These are phyloP conservation scores for Baronia brevicornis DNA, from an alignment of 2,888 invertebrate species.

Conservation along the genomic window DNA sequence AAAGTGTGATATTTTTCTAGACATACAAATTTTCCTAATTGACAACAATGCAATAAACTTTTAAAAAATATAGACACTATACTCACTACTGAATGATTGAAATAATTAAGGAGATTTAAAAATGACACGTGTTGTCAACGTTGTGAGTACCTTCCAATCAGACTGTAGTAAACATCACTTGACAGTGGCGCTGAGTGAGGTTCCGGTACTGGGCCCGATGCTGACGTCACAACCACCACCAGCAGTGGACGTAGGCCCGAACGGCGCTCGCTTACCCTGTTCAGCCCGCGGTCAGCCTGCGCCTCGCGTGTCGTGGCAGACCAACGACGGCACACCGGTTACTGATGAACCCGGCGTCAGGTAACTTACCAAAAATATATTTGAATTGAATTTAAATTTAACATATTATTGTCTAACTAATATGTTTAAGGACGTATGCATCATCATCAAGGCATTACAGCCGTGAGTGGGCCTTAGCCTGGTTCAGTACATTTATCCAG, in stretches of 20 bases:
- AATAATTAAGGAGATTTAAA: too few relatives aligned
- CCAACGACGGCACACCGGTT: conserved; percentile 33
- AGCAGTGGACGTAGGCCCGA: conserved; percentile 33
- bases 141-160: too few relatives aligned
- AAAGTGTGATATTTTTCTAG: too few relatives aligned
- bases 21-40: too few relatives aligned
- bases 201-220: conserved; percentile 34
- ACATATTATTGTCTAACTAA: background rate
- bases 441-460: too few relatives aligned
- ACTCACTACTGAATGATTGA: too few relatives aligned
- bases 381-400: background rate
- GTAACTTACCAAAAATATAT: conserved; percentile 18
- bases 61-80: too few relatives aligned
- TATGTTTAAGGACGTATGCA: background rate
- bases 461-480: too few relatives aligned
- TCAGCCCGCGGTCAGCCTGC: conserved; percentile 38
- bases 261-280: conserved; percentile 38
- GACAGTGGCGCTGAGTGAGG: conserved; percentile 14
- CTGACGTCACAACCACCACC: conserved; percentile 41
- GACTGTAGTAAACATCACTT: too few relatives aligned
- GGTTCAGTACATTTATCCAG: too few relatives aligned
- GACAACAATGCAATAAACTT: too few relatives aligned
- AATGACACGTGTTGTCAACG: too few relatives aligned
- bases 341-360: conserved; percentile 31
- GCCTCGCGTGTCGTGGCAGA: conserved; percentile 40